These are phyloP conservation scores for Crocuta crocuta DNA, from an alignment of 2,113 vertebrate genomes.

Conservation along the genomic window DNA sequence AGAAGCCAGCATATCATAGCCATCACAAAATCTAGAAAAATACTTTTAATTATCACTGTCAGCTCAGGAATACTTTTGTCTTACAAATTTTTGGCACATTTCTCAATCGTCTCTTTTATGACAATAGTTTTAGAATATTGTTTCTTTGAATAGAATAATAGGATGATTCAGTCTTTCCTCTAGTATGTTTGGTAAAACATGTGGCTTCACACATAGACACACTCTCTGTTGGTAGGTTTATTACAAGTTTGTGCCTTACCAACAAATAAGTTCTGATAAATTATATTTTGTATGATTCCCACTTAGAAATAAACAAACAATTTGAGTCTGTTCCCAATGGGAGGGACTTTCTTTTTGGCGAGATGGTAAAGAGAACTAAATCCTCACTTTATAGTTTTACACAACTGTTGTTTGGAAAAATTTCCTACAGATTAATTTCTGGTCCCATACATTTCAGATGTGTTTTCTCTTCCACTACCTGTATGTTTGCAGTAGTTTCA, in stretches of 20 bases:
- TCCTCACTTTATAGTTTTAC: not conserved
- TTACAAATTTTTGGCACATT: not conserved
- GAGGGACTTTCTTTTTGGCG: not conserved
- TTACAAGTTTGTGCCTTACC: not conserved
- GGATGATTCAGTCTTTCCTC: not conserved
- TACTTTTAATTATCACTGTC: not conserved
- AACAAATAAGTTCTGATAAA: not conserved
- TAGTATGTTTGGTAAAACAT: not conserved
- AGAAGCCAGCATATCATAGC: not conserved
- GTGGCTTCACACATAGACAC: not conserved
- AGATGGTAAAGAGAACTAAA: not conserved
- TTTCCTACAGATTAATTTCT: not conserved
- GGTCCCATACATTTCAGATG: not conserved
- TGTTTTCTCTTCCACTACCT: not conserved
- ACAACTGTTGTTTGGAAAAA: not conserved
- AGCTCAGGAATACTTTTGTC: not conserved
- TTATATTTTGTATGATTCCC: not conserved
- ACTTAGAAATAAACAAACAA: not conserved
- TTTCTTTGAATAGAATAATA: not conserved
- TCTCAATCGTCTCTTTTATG: not conserved
- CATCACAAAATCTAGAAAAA: slow-evolving; percentile 17
- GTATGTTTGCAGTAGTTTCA: not conserved
- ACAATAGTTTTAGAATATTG: not conserved
- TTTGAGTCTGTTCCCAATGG: not conserved
- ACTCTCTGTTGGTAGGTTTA: not conserved